These are phyloP conservation scores for Cerceris rybyensis DNA, from an alignment of 2,888 invertebrate genomes.

Conservation along the genomic window DNA sequence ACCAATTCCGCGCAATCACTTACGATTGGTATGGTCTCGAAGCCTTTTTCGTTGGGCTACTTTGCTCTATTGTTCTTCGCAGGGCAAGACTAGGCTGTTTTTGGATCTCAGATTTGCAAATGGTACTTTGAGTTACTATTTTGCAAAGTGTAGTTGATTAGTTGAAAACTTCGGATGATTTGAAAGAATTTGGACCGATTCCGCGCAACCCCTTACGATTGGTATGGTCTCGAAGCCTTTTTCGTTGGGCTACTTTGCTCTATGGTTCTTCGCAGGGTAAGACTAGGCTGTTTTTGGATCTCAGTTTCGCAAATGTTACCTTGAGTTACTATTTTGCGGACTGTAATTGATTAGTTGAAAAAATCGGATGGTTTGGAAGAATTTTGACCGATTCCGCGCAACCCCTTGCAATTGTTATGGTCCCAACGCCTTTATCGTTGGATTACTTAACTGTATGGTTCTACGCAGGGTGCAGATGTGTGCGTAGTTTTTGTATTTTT, in stretches of 20 bases:
- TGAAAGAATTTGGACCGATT: no score
- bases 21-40: slow-evolving; percentile 74
- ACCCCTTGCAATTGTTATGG: slow-evolving; percentile 72
- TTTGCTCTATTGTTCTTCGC: slow-evolving; percentile 7
- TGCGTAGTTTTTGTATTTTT: not conserved
- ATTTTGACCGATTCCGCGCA: slow-evolving; percentile 67
- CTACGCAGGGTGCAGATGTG: no score
- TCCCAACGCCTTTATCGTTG: slow-evolving; percentile 56
- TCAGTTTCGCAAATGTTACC: no score
- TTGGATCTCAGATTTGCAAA: no score
- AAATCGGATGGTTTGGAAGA: no score
- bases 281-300: not conserved
- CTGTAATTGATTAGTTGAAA: no score
- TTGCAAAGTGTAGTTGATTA: no score
- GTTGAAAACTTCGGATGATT: no score
- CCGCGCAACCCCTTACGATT: slow-evolving; percentile 62
- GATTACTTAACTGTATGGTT: not conserved
- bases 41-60: slow-evolving; percentile 7
- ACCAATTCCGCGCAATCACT: slow-evolving; percentile 68
- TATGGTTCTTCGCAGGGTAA: no score
- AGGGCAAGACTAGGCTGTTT: no score
- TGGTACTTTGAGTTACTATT: no score
- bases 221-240: slow-evolving; percentile 70
- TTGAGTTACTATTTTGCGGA: no score
- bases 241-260: slow-evolving; percentile 1